A percentile compares a stretch with the other conserved stretches of the same genome.
These are phyloP conservation scores for Lophotriccus pileatus DNA, from an alignment of 2,797 vertebrate genomes.

Conservation along the genomic window DNA sequence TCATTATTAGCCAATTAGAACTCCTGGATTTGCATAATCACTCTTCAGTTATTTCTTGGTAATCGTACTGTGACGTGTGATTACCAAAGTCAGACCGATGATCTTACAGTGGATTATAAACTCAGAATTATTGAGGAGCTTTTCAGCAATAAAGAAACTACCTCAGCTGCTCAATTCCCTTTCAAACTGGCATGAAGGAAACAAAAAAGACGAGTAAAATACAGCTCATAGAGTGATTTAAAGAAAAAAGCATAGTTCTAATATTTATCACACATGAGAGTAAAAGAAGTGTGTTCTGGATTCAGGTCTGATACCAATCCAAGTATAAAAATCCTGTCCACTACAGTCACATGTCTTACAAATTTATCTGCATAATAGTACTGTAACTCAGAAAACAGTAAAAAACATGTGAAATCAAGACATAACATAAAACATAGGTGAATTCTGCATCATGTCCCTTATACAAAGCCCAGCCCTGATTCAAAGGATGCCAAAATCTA, in stretches of 20 bases:
- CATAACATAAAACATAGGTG: background rate
- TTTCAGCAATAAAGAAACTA: slow-evolving; percentile 15
- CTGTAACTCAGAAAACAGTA: background rate
- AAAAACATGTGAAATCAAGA: background rate
- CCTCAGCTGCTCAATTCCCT: background rate
- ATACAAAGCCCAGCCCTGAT: background rate
- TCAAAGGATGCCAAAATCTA: background rate
- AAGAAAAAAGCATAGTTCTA: background rate
- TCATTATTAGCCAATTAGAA: slow-evolving; percentile 66
- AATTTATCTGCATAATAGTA: background rate
- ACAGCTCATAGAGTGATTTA: background rate
- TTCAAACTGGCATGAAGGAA: background rate
- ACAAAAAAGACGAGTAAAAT: background rate
- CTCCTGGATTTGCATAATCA: slow-evolving; percentile 51
- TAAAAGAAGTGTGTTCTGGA: background rate
- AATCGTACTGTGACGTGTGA: background rate
- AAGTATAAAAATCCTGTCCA: background rate
- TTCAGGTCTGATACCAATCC: background rate
- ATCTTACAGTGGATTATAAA: slow-evolving; percentile 23
- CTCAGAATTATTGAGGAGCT: slow-evolving; percentile 1
- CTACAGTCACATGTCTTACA: background rate
- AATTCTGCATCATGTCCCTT: background rate
- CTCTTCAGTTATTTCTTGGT: slow-evolving; percentile 50
- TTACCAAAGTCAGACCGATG: background rate
- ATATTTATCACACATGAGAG: background rate